A percentile compares a stretch with the other conserved stretches of the same genome.
Conservation (phyloP, 2,113 vertebrate genomes). For the Platichthys stellatus region DNA sequence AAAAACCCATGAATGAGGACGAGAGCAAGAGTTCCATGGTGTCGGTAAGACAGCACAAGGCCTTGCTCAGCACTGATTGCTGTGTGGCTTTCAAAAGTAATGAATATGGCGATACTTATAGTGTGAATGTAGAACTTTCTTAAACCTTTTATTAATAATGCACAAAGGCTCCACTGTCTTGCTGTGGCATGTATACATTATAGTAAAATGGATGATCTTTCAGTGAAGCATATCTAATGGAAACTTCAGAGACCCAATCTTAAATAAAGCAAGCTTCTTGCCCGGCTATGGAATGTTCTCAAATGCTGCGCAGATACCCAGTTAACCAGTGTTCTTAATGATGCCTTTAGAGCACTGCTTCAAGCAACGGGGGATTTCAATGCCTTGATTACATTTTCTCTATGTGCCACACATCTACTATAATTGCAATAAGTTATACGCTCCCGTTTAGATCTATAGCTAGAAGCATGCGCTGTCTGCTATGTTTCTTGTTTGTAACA, state of each 20-base stretch:
- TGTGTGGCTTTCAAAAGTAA: constrained; percentile 54
- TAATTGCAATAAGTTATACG: background rate
- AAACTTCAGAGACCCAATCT: background rate
- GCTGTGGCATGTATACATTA: constrained; percentile 57
- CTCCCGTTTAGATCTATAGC: too few species aligned
- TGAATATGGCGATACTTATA: constrained; percentile 16
- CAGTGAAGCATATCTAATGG: constrained; percentile 43
- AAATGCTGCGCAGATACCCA: background rate
- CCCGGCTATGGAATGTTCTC: background rate
- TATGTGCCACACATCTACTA: background rate
- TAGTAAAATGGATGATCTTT: constrained; percentile 14
- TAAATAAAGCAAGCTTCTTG: background rate
- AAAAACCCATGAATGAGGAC: constrained; percentile 45
- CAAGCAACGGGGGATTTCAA: background rate
- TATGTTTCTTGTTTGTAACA: background rate
- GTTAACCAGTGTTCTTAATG: background rate
- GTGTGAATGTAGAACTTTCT: constrained; percentile 25
- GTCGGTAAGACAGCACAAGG: constrained; percentile 70
- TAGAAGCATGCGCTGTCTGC: background rate
- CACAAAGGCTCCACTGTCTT: constrained; percentile 35
- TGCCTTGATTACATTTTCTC: background rate
- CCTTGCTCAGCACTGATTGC: constrained; percentile 61
- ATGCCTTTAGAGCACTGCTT: background rate
- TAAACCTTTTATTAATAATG: constrained; percentile 56
- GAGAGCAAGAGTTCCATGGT: constrained; percentile 40